Evolutionary conservation across 2,888 invertebrate species (phyloP), one percentile per base, ranked within the genome.

Genomic region (Epinotia ramella): DNA sequence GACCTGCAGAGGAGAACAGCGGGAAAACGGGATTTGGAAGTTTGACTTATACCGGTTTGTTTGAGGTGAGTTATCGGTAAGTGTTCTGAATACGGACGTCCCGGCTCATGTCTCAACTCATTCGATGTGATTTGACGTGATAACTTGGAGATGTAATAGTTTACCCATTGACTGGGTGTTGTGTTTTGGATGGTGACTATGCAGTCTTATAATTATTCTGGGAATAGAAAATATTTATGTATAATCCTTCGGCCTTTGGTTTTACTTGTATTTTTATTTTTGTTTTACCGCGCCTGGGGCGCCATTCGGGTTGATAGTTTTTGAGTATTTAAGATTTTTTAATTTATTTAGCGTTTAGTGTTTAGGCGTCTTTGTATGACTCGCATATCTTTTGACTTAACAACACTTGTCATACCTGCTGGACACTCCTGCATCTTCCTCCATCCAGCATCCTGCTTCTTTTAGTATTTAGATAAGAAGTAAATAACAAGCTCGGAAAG

Each of bases 121-220:
- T 20, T 18, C 24, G 24, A 60, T 59, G 46, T 40, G 67, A 40
- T 7, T 67, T 56, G 56, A 69, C 68, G 59, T 60, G 69, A 69
- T 69, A 60, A 69, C 69, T 69, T n/a, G 28, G 46, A 46, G 44
- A 68, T 60, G n/a, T 69, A 59, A 69, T 28, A 12, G 56, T 67
- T 40, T 57, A 53, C 13, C 53, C 13, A n/a, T 53, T 53, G 53
- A 53, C 6, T 53, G 53, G 40, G 40, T 0, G 53, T 53, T 53
- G 57, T 44, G 40, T 20, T 56, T 68, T 59, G 11, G 16, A 16
- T 12, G 59, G 59, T 68, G 56, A 59, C 44, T 16, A 20, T 44
- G 18, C 57, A 59, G 53, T 33, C 33, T 33, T 12, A n/a, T 33
- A 4, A 40, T 57, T 11, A 57, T 53, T 53, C 53, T 13, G 13